Percentiles rank a stretch among this genome's conserved stretches.
Conservation (phyloP, 2,888 invertebrate species). For the Proisotoma minuta region DNA sequence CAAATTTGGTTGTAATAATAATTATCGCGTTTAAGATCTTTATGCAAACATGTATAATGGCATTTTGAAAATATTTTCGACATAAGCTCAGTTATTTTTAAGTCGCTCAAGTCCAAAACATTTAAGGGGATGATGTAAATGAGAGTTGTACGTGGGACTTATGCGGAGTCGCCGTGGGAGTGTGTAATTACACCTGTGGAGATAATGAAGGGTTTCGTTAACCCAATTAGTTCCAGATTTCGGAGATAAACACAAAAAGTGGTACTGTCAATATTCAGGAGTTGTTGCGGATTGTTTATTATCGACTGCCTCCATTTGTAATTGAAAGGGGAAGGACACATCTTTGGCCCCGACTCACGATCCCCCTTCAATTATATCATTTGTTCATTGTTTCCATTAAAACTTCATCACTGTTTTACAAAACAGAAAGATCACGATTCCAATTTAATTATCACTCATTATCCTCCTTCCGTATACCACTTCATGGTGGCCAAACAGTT, state of each 20-base stretch:
- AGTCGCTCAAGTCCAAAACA: no score
- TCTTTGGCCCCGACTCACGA: neutral
- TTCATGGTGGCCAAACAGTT: no score
- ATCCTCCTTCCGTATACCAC: no score
- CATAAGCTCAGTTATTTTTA: no score
- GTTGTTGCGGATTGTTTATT: neutral
- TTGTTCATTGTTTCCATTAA: neutral
- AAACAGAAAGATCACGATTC: neutral
- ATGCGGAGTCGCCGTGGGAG: neutral
- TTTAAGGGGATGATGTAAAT: no score
- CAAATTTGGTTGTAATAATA: neutral
- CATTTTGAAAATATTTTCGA: no score
- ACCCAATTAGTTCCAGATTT: constrained; percentile 37
- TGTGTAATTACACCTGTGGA: constrained; percentile 23
- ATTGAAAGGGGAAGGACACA: neutral
- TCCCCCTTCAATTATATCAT: neutral
- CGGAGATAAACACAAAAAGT: constrained; percentile 17
- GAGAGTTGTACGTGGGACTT: no score
- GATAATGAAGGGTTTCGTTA: constrained; percentile 39
- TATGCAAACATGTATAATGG: no score
- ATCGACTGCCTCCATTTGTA: neutral
- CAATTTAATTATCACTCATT: neutral
- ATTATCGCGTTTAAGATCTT: no score
- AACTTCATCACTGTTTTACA: constrained; percentile 6
- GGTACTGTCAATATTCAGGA: neutral